Evolutionary conservation across 2,797 vertebrate genomes (phyloP), one percentile per base, ranked within the genome.

Genomic region (Coregonus suidteri): DNA sequence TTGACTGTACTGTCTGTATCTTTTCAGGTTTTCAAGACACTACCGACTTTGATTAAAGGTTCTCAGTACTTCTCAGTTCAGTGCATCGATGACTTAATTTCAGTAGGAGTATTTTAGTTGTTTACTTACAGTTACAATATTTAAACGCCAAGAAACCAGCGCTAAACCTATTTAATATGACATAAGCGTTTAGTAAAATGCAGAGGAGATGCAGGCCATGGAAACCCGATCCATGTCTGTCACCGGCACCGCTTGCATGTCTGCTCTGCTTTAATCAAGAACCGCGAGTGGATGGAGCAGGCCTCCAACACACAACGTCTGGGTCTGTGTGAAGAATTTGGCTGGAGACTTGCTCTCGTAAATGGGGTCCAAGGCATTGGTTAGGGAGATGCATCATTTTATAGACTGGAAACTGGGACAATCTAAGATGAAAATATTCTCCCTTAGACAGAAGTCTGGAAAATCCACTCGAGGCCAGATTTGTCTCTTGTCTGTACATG

Each of bases 321-420:
- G 37, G 37, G 70, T 71, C n/a, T 71, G 9, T 71, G 51, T 52
- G 70, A 53, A 30, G 13, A 30, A 30, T 71, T 71, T 71, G 69
- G 47, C 51, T 71, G 51, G 70, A 73, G 5, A n/a, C 30, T 15
- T 77, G 71, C 82, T 83, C 78, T 87, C 81, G 79, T 90, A 88
- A 92, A 88, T 80, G 75, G 81, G 80, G 80, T 87, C 80, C 78
- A 82, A 84, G 67, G 77, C 78, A 88, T 82, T 88, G 81, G 77
- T 88, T 83, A 79, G 68, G 79, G 85, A 87, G 81, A 85, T 88
- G 87, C 84, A 85, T 90, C 78, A 85, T 88, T 90, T 91, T 87
- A 89, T 90, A 81, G 86, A 78, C 82, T 89, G 87, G 87, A 92
- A 91, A 91, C 82, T 82, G 83, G 83, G 88, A 88, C 84, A 82